Evolutionary conservation across 1,140 invertebrate species (phyloP), one percentile per base, ranked within the genome.

Genomic region (Camponotus floridanus): DNA sequence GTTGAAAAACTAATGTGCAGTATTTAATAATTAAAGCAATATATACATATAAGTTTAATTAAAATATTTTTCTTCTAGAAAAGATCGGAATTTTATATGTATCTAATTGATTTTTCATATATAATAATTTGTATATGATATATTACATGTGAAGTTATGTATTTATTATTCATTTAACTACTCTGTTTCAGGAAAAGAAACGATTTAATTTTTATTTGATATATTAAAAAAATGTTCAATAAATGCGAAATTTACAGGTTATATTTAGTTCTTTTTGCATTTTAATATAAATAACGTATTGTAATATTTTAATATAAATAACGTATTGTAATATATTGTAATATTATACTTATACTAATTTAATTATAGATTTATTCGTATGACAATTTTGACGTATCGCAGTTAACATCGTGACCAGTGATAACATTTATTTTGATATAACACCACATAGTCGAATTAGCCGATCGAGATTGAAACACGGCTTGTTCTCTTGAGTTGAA

Each of bases 401-500:
- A 1, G 9, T 26, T 33, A n/a, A 31, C 15, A 11, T 71, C 33
- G 15, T n/a, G n/a, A 57, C 11, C 13, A n/a, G 3, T 39, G 33
- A 26, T 42, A 57, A 57, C 57, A 67, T 26, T 65, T 64, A 15
- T 62, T 76, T 76, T 31, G 2, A 26, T 15, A 15, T 11, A 59
- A 48, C 51, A 74, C 62, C 2, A 7, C 2, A 48, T 18, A 5
- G 5, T 68, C 13, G 33, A 59, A 73, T 83, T 65, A 80, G 26
- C 48, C n/a, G 18, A 59, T 48, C 8, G 18, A 9, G 45, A 31
- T 33, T 7, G 55, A 76, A 83, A 33, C 21, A 31, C 26, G 9
- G 62, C 36, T 78, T 57, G 74, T 84, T 51, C 61, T 31, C 86
- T 76, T 31, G 62, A 71, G 84, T 71, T 64, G 59, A 88, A 81